Evolutionary conservation across 1,140 invertebrate species (phyloP), one percentile per base, ranked within the genome.

Genomic region (Nephila pilipes): DNA sequence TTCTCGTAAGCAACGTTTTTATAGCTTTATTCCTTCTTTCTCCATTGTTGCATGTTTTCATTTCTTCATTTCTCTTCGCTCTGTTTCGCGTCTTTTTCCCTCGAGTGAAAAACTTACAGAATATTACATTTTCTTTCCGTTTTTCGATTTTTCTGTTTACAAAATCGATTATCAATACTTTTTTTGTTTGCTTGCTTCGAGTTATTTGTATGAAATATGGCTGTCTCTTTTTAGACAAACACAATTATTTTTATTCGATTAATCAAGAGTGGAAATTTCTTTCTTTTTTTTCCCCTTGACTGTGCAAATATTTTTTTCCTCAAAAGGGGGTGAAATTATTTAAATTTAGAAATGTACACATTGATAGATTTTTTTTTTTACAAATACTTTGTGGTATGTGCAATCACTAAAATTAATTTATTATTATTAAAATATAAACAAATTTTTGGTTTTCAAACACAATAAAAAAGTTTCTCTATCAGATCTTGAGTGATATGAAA

Each of bases 131-230:
- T 75, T 75, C 69, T 75, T 75, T 20, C 4, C 25, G 25, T 20
- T 75, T n/a, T n/a, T 32, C 29, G 69, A 75, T 32, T 75, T 75
- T 75, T 75, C 69, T 75, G 69, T 75, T 75, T 36, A 75, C 18
- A 75, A 75, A 75, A 75, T 75, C 69, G 69, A 75, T 75, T 75
- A 32, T 32, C 69, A 32, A 75, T 75, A 32, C 69, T 36, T 18
- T 10, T 6, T 10, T 32, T 32, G 69, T 75, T 75, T 75, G 32
- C 65, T 75, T 75, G 16, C 12, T 46, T 46, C 46, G 46, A 46
- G 29, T 75, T 75, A 75, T 75, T 75, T 75, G 16, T 75, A 75
- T 75, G 29, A 75, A 32, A 18, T 75, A 29, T 36, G 29, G 25
- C 6, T 3, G 25, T 32, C 2, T 5, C 18, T 36, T 75, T 75